Conservation (phyloP, 2,888 invertebrate genomes). For the Rhagonycha lutea region DNA sequence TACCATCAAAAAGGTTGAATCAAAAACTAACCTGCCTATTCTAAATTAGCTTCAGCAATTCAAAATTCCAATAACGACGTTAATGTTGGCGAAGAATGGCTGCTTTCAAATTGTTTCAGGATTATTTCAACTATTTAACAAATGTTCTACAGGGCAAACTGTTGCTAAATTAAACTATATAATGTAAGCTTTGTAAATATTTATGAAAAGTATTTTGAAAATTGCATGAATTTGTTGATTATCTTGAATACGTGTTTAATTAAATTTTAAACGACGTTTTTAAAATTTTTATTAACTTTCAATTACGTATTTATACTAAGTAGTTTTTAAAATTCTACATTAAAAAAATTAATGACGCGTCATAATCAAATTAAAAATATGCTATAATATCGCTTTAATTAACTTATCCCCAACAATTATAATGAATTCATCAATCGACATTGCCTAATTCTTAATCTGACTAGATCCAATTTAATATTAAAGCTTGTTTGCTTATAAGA, state of each 20-base stretch:
- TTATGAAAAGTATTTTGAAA: conserved; percentile 20
- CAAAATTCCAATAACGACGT: conserved; percentile 20
- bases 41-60: conserved; percentile 12
- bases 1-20: conserved; percentile 17
- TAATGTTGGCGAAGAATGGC: conserved; percentile 15
- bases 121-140: conserved; percentile 17
- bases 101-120: conserved; percentile 13
- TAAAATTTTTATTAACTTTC: conserved; percentile 33
- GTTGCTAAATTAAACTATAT: conserved; percentile 12
- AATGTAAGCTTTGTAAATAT: conserved; percentile 11
- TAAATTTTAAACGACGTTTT: conserved; percentile 16
- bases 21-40: conserved; percentile 13
- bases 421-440: conserved; percentile 51
- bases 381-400: conserved; percentile 47
- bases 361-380: conserved; percentile 49
- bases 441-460: conserved; percentile 40
- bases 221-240: conserved; percentile 17
- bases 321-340: not conserved
- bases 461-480: conserved; percentile 23
- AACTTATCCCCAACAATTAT: conserved; percentile 47
- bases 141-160: conserved; percentile 15
- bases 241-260: conserved; percentile 21
- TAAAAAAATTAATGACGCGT: conserved; percentile 16
- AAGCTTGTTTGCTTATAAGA: conserved; percentile 9
- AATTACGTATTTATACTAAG: not conserved